A percentile compares a stretch with the other conserved stretches of the same genome.
These are phyloP conservation scores for Urophycis tenuis DNA, from an alignment of 2,797 vertebrate genomes.

Conservation along the genomic window DNA sequence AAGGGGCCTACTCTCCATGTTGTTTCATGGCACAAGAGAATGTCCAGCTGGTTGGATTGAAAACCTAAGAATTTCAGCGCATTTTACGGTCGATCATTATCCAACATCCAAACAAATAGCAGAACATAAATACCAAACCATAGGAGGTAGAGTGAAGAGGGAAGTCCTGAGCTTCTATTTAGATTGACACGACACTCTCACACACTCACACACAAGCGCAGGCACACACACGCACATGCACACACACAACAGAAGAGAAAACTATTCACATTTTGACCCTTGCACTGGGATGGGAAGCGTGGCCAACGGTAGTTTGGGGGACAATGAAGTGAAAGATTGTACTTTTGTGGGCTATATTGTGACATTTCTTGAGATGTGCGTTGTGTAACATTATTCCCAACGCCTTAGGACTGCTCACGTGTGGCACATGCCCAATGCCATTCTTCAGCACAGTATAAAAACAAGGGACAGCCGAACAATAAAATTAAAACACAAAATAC, in stretches of 20 bases:
- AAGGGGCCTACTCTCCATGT: not conserved
- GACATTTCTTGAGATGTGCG: not conserved
- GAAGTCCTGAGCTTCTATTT: not conserved
- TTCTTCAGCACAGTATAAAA: slow-evolving; percentile 25
- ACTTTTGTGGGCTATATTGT: not conserved
- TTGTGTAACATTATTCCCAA: not conserved
- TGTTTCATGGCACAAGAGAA: not conserved
- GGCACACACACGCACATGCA: slow-evolving; percentile 6
- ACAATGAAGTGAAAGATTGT: not conserved
- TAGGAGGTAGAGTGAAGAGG: slow-evolving; percentile 36
- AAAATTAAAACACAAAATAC: slow-evolving; percentile 33
- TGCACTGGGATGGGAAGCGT: not conserved
- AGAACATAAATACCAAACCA: slow-evolving; percentile 39
- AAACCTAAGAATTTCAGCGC: too few relatives aligned
- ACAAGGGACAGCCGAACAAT: not conserved
- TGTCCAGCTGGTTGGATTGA: not conserved
- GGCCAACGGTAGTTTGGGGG: not conserved
- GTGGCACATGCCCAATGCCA: slow-evolving; percentile 20
- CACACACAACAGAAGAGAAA: not conserved
- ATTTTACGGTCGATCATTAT: not conserved
- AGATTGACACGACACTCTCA: not conserved
- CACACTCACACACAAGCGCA: not conserved
- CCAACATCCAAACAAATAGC: slow-evolving; percentile 5
- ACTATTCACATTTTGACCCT: slow-evolving; percentile 1
- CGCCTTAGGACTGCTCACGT: slow-evolving; percentile 8